Evolutionary conservation across 2,888 invertebrate genomes (phyloP), one percentile per base, ranked within the genome.

Genomic region (Drosophila aldrichi): DNA sequence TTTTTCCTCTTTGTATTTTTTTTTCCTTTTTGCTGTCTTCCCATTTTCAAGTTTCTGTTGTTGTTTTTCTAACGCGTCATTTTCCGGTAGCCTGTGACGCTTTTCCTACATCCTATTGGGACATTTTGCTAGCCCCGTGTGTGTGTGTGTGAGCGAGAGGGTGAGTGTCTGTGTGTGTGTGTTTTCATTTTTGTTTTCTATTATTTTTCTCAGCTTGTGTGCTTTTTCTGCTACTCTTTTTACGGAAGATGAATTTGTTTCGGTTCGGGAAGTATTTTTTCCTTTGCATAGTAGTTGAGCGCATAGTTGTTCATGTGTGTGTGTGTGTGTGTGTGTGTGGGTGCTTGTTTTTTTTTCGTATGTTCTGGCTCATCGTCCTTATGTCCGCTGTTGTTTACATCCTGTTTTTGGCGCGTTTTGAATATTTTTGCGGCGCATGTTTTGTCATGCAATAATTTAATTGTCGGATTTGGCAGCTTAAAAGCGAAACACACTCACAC

Each of bases 401-500:
- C 82, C 85, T 85, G 88, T 82, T 89, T 88, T 85, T 79, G 80
- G 77, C 85, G 89, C 88, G 82, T 85, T 87, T 87, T 88, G 88
- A 89, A 89, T 87, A 89, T 87, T 89, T 81, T 89, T 87, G 89
- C 78, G 89, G 82, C 74, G 79, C 79, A 77, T 85, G 89, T 89
- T 88, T 88, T 88, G 82, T 82, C 82, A 75, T 85, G 88, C 86
- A 89, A 88, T 88, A 88, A 88, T 88, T 89, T 88, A 89, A 88
- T 88, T 88, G 89, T 89, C 88, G 87, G 89, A 87, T 87, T 87
- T 84, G 83, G 81, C 74, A 87, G 89, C 89, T 88, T 88, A 82
- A 86, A 82, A 79, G 60, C 41, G 57, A 58, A 64, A 49, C 52
- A 60, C 34, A 60, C 41, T n/a, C 59, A 34, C 51, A 43, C 40